A percentile compares a stretch with the other conserved stretches of the same genome.
Conservation (phyloP, 1,140 invertebrate species). For the Lordiphosa clarofinis region DNA sequence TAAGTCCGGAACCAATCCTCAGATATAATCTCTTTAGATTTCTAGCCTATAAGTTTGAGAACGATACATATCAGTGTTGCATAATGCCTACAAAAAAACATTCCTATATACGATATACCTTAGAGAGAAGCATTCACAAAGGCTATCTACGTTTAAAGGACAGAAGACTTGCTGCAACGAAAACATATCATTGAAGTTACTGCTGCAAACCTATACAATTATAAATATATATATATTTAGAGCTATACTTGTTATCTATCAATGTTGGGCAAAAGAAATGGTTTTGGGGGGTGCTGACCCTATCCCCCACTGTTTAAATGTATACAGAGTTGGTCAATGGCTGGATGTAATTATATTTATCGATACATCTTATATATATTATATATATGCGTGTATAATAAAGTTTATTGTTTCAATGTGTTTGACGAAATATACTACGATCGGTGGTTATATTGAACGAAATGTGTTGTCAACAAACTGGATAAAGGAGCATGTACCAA, state of each 20-base stretch:
- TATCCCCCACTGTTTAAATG: constrained; percentile 39
- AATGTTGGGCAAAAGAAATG: constrained; percentile 10
- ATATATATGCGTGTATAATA: constrained; percentile 51
- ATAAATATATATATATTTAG: constrained; percentile 17
- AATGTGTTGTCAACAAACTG: too few relatives aligned
- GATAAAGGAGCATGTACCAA: too few relatives aligned
- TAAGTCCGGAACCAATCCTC: constrained; percentile 33
- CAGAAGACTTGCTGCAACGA: constrained; percentile 75
- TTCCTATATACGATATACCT: constrained; percentile 52
- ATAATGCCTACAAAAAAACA: constrained; percentile 39
- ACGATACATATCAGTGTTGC: constrained; percentile 70
- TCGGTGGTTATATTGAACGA: too few relatives aligned
- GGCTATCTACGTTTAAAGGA: constrained; percentile 41
- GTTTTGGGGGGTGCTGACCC: constrained; percentile 18
- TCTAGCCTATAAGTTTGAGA: constrained; percentile 56
- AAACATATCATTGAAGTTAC: constrained; percentile 76
- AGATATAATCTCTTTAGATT: constrained; percentile 12
- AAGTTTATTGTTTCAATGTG: constrained; percentile 70
- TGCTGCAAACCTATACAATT: constrained; percentile 51
- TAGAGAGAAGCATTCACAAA: constrained; percentile 27
- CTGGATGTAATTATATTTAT: constrained; percentile 20
- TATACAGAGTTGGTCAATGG: constrained; percentile 32
- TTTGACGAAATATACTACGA: constrained; percentile 17
- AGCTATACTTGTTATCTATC: neutral
- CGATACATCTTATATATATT: constrained; percentile 35